Evolutionary conservation across 1,140 invertebrate genomes (phyloP).

Genomic region (Colletes gigas): DNA sequence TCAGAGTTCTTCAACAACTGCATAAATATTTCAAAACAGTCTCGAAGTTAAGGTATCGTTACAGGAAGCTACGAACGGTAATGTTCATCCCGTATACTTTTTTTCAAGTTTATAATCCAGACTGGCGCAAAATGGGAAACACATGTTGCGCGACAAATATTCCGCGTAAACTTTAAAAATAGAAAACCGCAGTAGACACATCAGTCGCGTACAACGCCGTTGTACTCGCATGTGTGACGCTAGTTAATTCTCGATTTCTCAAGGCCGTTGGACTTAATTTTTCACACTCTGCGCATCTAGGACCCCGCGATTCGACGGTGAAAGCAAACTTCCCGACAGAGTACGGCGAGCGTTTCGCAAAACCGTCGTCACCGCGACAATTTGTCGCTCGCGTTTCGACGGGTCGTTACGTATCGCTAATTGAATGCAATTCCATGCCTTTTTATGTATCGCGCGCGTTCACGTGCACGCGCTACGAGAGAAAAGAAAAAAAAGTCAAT

Average conservation of each 20-base stretch:
- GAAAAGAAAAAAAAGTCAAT: too few relatives aligned
- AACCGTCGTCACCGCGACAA: neutral
- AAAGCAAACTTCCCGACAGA: neutral
- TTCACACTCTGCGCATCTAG: neutral
- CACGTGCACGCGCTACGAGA: neutral
- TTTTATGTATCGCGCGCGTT: neutral
- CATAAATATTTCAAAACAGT: too few relatives aligned
- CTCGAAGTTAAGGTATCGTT: neutral
- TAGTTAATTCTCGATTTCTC: slow-evolving; percentile 11
- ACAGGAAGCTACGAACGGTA: neutral
- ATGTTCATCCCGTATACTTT: neutral
- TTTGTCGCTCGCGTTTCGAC: neutral
- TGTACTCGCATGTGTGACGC: neutral
- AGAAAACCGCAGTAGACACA: neutral
- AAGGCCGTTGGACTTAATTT: slow-evolving; percentile 19
- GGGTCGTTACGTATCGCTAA: neutral
- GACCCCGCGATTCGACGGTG: slow-evolving; percentile 7
- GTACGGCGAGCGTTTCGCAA: neutral
- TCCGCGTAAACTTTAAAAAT: slow-evolving; percentile 11
- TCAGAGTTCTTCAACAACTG: too few relatives aligned
- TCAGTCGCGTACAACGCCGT: neutral
- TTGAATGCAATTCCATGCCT: neutral
- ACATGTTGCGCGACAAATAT: slow-evolving; percentile 7
- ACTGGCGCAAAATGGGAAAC: neutral
- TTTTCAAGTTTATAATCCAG: neutral